Conservation (phyloP, 2,888 invertebrate genomes). For the Oscheius sp. region DNA sequence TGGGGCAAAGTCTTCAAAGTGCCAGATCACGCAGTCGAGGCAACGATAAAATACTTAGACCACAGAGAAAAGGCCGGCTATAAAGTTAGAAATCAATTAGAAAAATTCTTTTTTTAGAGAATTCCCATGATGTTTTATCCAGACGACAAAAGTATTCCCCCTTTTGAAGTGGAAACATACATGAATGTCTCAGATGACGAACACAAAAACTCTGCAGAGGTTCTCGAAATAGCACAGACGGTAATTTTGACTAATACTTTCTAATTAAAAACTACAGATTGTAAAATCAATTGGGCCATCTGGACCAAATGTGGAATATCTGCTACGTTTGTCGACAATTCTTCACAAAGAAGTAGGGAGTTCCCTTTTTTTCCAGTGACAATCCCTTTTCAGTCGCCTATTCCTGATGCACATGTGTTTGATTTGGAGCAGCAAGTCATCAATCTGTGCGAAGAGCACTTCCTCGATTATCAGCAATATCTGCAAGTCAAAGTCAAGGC, state of each 20-base stretch:
- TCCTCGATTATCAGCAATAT: constrained; percentile 17
- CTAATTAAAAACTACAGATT: constrained; percentile 76
- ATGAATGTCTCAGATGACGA: constrained; percentile 76
- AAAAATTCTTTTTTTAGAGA: constrained; percentile 27
- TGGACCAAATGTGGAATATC: constrained; percentile 89
- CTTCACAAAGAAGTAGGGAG: constrained; percentile 35
- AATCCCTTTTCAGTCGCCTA: constrained; percentile 41
- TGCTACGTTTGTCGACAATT: constrained; percentile 74
- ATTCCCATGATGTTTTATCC: constrained; percentile 80
- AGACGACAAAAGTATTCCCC: constrained; percentile 35
- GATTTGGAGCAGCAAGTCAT: constrained; percentile 49
- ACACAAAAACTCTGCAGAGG: constrained; percentile 82
- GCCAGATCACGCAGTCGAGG: constrained; percentile 76
- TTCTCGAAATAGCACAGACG: constrained; percentile 80
- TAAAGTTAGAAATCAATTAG: constrained; percentile 72
- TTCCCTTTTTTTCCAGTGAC: not conserved
- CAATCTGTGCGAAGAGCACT: constrained; percentile 33
- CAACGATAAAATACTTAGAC: constrained; percentile 84
- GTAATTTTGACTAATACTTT: constrained; percentile 32
- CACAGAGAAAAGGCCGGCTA: constrained; percentile 93
- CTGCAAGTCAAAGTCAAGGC: not conserved
- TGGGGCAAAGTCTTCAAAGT: constrained; percentile 94
- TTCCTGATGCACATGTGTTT: constrained; percentile 58
- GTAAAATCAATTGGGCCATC: constrained; percentile 81
- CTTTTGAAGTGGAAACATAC: constrained; percentile 33